These are phyloP conservation scores for Craniophora ligustri DNA, from an alignment of 2,888 invertebrate species.

Conservation along the genomic window DNA sequence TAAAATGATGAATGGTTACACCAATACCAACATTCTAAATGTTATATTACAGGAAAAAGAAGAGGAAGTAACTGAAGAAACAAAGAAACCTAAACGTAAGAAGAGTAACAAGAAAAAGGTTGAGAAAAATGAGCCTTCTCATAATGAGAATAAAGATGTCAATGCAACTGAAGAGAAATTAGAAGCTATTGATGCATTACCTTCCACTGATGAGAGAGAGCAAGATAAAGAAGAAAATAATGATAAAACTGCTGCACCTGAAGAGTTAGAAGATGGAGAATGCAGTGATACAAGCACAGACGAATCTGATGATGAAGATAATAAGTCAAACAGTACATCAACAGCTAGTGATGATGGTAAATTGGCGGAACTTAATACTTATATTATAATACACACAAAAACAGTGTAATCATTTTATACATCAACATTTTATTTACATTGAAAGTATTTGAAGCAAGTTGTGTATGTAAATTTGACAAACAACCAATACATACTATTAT, in stretches of 20 bases:
- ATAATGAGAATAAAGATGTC: constrained; percentile 41
- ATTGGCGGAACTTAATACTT: constrained; percentile 21
- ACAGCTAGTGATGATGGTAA: constrained; percentile 85
- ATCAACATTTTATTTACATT: no score
- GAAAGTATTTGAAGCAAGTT: no score
- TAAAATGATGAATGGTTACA: constrained; percentile 73
- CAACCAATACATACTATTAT: no score
- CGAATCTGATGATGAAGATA: constrained; percentile 65
- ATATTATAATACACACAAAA: not conserved
- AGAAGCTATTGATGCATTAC: constrained; percentile 6
- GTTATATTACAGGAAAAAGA: constrained; percentile 84
- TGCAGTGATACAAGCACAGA: constrained; percentile 87
- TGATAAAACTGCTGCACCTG: constrained; percentile 37
- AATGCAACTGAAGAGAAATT: constrained; percentile 19
- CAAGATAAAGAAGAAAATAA: constrained; percentile 23
- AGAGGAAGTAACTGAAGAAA: constrained; percentile 51
- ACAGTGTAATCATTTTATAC: no score
- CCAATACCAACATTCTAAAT: constrained; percentile 80
- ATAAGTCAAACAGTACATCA: constrained; percentile 74
- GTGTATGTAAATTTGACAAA: no score
- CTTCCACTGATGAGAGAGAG: constrained; percentile 10
- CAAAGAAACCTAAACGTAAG: constrained; percentile 67
- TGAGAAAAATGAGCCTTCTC: constrained; percentile 38
- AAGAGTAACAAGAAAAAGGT: constrained; percentile 57
- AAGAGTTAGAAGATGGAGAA: constrained; percentile 90